Conservation (phyloP, 2,113 vertebrate species). For the Caranx ignobilis region DNA sequence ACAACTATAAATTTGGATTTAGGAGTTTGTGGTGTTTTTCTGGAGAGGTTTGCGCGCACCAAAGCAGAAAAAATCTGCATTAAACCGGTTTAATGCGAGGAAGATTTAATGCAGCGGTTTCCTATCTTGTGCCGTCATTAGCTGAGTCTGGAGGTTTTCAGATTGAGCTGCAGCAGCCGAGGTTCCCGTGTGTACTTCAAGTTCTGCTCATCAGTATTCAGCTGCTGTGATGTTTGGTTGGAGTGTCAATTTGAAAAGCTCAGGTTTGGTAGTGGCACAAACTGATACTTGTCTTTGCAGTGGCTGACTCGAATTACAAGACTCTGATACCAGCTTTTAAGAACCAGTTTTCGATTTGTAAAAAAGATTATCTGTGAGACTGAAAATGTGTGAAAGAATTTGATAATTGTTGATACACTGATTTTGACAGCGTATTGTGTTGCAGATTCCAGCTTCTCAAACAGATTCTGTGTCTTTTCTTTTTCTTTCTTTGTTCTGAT, state of each 20-base stretch:
- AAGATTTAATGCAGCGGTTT: conserved; percentile 9
- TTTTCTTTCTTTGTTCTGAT: no score
- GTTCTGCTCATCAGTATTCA: no score
- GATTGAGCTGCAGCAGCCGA: not conserved
- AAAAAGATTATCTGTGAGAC: no score
- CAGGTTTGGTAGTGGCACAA: not conserved
- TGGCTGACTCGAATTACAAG: no score
- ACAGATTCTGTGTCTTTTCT: no score
- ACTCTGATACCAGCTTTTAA: no score
- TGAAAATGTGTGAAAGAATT: no score
- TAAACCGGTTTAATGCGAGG: not conserved
- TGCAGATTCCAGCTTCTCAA: no score
- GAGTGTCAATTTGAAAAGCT: not conserved
- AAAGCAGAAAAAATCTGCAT: not conserved
- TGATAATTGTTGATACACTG: no score
- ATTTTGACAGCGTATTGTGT: no score
- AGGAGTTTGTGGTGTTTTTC: conserved; percentile 1
- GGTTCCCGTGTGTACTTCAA: not conserved
- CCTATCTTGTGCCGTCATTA: not conserved
- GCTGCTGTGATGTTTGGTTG: not conserved
- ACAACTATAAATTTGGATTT: not conserved
- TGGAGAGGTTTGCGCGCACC: not conserved
- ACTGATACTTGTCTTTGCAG: no score
- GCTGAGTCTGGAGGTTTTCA: conserved; percentile 9
- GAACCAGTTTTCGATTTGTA: no score